Evolutionary conservation across 2,797 vertebrate species (phyloP).

Genomic region (Neosalanx taihuensis): DNA sequence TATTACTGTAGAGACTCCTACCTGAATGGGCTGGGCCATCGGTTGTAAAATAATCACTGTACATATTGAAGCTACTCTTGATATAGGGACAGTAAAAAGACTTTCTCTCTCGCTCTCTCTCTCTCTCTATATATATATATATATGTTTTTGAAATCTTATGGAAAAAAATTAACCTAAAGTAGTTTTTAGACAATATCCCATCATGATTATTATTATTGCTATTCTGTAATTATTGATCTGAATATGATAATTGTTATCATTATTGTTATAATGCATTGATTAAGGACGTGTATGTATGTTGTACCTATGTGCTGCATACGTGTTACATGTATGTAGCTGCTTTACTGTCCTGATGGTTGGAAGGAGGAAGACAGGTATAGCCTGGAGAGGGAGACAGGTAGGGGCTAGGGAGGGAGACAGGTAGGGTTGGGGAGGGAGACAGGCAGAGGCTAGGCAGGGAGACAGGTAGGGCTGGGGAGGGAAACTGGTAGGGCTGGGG

Average conservation of each 20-base stretch:
- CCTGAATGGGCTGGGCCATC: constrained; percentile 64
- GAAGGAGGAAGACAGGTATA: no score
- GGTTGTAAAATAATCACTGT: constrained; percentile 78
- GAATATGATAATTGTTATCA: constrained; percentile 63
- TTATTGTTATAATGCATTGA: constrained; percentile 61
- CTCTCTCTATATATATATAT: constrained; percentile 45
- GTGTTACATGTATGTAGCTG: constrained; percentile 46
- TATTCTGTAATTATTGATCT: constrained; percentile 69
- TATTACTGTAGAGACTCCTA: constrained; percentile 53
- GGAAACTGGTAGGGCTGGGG: constrained; percentile 52
- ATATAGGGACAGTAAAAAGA: constrained; percentile 40
- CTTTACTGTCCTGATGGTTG: constrained; percentile 31
- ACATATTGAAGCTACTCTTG: constrained; percentile 75
- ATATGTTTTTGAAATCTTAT: constrained; percentile 47
- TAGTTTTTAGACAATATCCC: constrained; percentile 71
- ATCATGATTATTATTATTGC: constrained; percentile 60
- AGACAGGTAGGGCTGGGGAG: constrained; percentile 23
- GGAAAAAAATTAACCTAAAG: constrained; percentile 52
- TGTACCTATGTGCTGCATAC: neutral
- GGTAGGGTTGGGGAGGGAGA: no score
- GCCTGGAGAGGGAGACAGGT: no score
- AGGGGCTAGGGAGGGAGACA: no score
- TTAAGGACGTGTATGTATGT: constrained; percentile 67
- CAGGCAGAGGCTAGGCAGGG: neutral
- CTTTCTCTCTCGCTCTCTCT: constrained; percentile 44